These are phyloP conservation scores for Colossoma macropomum DNA, from an alignment of 2,113 vertebrate genomes.

Conservation along the genomic window DNA sequence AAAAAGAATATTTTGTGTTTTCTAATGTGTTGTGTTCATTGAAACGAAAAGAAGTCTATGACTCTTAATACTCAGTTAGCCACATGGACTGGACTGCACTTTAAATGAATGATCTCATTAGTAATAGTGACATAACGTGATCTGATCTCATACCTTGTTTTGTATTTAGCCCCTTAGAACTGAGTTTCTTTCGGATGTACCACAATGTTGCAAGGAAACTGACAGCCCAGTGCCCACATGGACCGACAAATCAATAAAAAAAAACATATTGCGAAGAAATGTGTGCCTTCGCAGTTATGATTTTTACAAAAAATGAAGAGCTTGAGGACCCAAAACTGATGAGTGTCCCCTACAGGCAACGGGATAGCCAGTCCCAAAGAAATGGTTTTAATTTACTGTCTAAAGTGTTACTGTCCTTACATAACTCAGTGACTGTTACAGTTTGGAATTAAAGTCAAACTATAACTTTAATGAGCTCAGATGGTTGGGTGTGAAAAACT, in stretches of 20 bases:
- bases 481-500: slow-evolving; percentile 10
- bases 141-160: slow-evolving; percentile 51
- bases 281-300: slow-evolving; percentile 9
- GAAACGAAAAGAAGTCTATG: slow-evolving; percentile 41
- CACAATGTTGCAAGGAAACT: slow-evolving; percentile 1
- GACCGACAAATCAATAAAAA: slow-evolving; percentile 2
- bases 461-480: slow-evolving; percentile 9
- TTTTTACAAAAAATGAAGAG: neutral
- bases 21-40: slow-evolving; percentile 62
- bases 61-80: slow-evolving; percentile 63
- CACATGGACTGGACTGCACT: slow-evolving; percentile 70
- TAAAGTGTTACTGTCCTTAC: slow-evolving; percentile 13
- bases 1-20: slow-evolving; percentile 61
- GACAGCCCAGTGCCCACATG: neutral
- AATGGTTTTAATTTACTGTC: neutral
- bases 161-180: slow-evolving; percentile 55
- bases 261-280: neutral
- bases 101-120: slow-evolving; percentile 62
- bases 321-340: neutral
- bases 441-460: neutral
- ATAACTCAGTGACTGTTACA: slow-evolving; percentile 15
- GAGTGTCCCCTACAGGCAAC: neutral
- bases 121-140: slow-evolving; percentile 48
- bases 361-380: neutral
- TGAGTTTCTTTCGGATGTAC: slow-evolving; percentile 9